Evolutionary conservation across 1,140 invertebrate genomes (phyloP).

Genomic region (Pantala flavescens): DNA sequence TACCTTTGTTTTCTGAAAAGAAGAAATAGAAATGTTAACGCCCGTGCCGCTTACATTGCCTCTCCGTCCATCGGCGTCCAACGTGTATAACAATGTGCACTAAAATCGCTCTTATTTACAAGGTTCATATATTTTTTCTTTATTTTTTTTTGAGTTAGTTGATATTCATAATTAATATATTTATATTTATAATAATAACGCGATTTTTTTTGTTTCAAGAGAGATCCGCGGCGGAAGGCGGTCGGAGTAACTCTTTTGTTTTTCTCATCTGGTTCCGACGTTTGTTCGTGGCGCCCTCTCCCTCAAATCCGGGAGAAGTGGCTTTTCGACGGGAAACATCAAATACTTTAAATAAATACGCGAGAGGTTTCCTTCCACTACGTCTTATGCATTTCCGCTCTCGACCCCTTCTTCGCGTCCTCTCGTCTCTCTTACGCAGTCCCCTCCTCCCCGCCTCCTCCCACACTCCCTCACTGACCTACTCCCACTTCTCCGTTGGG

Average conservation of each 20-base stretch:
- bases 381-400: background rate
- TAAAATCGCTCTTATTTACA: slow-evolving; percentile 9
- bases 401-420: background rate
- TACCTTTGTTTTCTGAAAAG: background rate
- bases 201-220: background rate
- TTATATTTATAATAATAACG: slow-evolving; percentile 1
- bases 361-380: background rate
- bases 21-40: background rate
- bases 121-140: background rate
- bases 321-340: background rate
- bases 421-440: background rate
- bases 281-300: background rate
- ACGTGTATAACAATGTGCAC: background rate
- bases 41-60: background rate
- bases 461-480: background rate
- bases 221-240: background rate
- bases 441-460: background rate
- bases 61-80: background rate
- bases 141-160: background rate
- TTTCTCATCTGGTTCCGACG: background rate
- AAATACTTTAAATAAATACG: background rate
- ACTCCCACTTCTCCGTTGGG: background rate
- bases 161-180: slow-evolving; percentile 1
- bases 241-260: background rate
- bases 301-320: background rate